Base-by-base conservation (phyloP, 2,888 invertebrate species). In the Abscondita cerata region DNA sequence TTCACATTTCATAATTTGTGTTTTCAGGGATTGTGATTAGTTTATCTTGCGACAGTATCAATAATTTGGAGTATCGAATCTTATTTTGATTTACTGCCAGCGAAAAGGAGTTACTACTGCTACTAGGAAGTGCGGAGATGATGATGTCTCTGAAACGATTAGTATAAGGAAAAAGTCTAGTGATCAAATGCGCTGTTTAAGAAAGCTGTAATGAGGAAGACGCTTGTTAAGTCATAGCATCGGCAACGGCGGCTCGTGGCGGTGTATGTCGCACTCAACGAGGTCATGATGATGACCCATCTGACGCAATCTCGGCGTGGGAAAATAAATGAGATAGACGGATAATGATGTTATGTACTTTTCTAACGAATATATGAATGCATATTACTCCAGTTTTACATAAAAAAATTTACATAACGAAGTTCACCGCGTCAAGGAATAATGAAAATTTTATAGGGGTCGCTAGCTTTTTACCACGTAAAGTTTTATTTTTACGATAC, bases 161-260 rank as follows among this genome's bases (percentile, higher is more conserved):
- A 63, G 72, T 70, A 68, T 68, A 33, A 33, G 25, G 47, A 47
- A 51, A 36, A 44, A 67, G 68, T 68, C 72, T 72, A 72, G 71
- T 68, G 73, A 74, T 75, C 74, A 75, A 71, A 73, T 74, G 74
- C 73, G 73, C 73, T 73, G 73, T 73, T 77, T 73, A 72, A 75
- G 72, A 75, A 73, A 73, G 73, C 72, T 68, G 71, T 77, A 78
- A 77, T 77, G 76, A 78, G 78, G 77, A 78, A 77, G 75, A 74
- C 73, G 74, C 76, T 77, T 76, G 75, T 77, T 76, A 77, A 72
- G 53, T 51, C 18, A 50, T 50, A 54, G 50, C 55, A 46, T 67
- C 67, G 68, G 66, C 74, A 72, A 73, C 57, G 73, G 71, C 71
- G 75, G 69, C 69, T 68, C 64, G 65, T 66, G 65, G 68, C 69